Evolutionary conservation across 1,140 invertebrate genomes (phyloP), one percentile per base, ranked within the genome.

Genomic region (Carposina sasakii): DNA sequence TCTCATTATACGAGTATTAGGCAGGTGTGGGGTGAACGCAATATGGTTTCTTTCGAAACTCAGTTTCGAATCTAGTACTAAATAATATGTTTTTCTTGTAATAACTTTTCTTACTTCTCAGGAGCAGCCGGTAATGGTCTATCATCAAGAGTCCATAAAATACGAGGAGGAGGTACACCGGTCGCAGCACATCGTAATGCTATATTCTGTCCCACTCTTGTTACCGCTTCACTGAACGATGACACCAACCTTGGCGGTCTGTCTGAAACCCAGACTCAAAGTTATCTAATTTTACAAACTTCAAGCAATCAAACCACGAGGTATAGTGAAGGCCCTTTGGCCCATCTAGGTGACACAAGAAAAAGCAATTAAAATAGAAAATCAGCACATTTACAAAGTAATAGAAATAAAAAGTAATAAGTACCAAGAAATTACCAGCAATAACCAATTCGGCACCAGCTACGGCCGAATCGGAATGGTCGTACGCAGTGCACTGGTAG

Each of bases 121-220:
- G 79, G 77, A 8, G 74, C 74, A 26, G 74, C 59, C 13, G 79
- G 79, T 17, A 83, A 51, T 0, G 79, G 71, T 67, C 74, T 66
- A 39, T 81, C 71, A 43, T 81, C 79, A 44, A 83, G 70, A n/a
- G 72, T 81, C 76, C 76, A 83, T 17, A 75, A 37, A 50, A 83
- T 77, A 16, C 79, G 54, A 0, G 79, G 76, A 0, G 79, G 63
- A 21, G 79, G 79, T 31, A 83, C 63, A 2, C 79, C 79, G 17
- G 65, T 75, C 1, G 79, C 79, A 0, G 74, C 72, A 52, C 79
- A 83, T 57, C 67, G 61, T 24, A 83, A 61, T 5, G 75, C 71
- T 45, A 83, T 75, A 26, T 63, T 83, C 54, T 81, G 79, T 28
- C 79, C 79, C 4, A 79, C 70, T 45, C 79, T 67, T 1, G 76